These are phyloP conservation scores for Caenorhabditis briggsae DNA, from an alignment of 1,140 invertebrate species.

Conservation along the genomic window DNA sequence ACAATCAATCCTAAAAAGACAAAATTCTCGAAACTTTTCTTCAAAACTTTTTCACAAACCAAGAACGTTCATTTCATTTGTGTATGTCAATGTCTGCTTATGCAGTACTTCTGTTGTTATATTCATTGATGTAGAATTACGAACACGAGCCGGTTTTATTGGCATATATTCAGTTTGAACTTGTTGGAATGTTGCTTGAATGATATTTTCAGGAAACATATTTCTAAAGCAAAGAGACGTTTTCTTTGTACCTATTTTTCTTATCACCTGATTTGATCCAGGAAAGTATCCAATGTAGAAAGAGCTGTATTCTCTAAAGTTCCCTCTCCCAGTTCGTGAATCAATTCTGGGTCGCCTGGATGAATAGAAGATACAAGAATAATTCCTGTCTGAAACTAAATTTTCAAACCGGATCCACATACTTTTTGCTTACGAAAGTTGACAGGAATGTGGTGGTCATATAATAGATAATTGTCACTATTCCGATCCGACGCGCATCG, in stretches of 20 bases:
- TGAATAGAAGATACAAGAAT: conserved; percentile 87
- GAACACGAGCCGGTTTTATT: conserved; percentile 42
- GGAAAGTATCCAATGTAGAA: conserved; percentile 89
- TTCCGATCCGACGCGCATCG: conserved; percentile 82
- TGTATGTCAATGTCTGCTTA: conserved; percentile 74
- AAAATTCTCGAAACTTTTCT: conserved; percentile 51
- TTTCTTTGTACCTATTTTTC: background rate
- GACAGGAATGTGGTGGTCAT: conserved; percentile 90
- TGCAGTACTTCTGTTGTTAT: conserved; percentile 60
- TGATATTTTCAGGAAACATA: conserved; percentile 77
- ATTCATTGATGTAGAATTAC: conserved; percentile 50
- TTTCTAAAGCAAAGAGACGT: conserved; percentile 68
- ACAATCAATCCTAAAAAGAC: conserved; percentile 79
- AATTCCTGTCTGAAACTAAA: conserved; percentile 81
- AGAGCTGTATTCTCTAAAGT: conserved; percentile 81
- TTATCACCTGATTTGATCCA: conserved; percentile 88
- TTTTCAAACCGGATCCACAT: background rate
- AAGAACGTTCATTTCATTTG: conserved; percentile 79
- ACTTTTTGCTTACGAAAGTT: conserved; percentile 83
- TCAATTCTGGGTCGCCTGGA: conserved; percentile 83
- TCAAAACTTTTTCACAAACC: conserved; percentile 70
- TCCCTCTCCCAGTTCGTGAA: conserved; percentile 78
- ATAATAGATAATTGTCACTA: conserved; percentile 89
- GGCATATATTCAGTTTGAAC: conserved; percentile 66
- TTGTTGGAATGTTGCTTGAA: conserved; percentile 77